Conservation (phyloP, 2,113 vertebrate genomes). For the Anguilla japonica region DNA sequence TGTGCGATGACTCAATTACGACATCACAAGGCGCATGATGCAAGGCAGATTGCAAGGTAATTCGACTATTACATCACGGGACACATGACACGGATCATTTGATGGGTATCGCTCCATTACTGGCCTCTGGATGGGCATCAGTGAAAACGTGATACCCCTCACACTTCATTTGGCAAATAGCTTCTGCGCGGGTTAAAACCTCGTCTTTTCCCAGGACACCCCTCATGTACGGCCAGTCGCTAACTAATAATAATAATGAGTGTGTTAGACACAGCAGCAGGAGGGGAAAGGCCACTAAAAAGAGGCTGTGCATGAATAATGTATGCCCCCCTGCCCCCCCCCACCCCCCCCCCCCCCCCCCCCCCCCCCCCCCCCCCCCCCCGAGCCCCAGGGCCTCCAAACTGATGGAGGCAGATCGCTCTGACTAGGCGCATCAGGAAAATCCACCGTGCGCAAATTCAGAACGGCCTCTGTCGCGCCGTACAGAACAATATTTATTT, state of each 20-base stretch:
- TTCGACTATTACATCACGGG: background rate
- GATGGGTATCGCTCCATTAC: background rate
- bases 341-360: no score
- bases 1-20: background rate
- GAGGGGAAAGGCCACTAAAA: background rate
- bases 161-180: background rate
- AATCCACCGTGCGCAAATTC: background rate
- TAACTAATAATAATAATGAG: background rate
- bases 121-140: background rate
- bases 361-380: no score
- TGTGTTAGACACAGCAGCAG: background rate
- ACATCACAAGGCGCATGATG: background rate
- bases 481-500: slow-evolving; percentile 42
- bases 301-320: background rate
- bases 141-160: background rate
- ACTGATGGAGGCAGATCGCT: background rate
- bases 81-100: background rate
- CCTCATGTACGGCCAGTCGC: background rate
- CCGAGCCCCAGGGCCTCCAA: background rate
- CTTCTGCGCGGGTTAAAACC: background rate
- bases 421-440: slow-evolving; percentile 19
- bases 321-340: background rate
- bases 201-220: background rate
- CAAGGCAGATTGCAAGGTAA: background rate
- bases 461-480: slow-evolving; percentile 28